Conservation (phyloP, 2,797 vertebrate species). For the Zenarchopterus dispar region DNA sequence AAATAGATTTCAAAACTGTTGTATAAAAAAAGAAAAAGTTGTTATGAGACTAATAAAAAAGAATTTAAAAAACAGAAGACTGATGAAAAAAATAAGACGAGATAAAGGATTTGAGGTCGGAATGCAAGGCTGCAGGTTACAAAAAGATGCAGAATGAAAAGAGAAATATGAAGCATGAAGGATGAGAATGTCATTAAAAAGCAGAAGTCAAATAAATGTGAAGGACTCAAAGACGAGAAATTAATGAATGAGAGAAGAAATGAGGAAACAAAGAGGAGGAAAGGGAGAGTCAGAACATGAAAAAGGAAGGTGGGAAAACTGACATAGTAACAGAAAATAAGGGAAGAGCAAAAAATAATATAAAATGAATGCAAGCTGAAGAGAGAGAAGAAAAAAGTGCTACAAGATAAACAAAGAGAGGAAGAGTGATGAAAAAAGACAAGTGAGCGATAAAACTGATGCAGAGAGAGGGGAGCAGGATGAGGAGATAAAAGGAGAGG, state of each 20-base stretch:
- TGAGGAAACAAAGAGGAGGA: not conserved
- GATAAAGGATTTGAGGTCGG: not conserved
- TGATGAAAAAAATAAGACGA: not conserved
- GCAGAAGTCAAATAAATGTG: too few relatives aligned
- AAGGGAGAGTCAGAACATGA: not conserved
- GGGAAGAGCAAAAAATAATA: not conserved
- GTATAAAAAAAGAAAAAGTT: too few relatives aligned
- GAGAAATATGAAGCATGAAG: too few relatives aligned
- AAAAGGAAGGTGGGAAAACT: too few relatives aligned
- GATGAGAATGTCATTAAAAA: too few relatives aligned
- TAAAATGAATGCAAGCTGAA: not conserved
- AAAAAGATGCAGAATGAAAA: too few relatives aligned
- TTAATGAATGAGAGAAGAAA: not conserved
- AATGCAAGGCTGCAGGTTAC: too few relatives aligned
- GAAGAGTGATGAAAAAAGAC: not conserved
- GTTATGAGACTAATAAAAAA: not conserved
- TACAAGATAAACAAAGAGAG: not conserved
- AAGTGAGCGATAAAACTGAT: slow-evolving; percentile 6
- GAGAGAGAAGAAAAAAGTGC: not conserved
- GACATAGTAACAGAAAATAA: not conserved
- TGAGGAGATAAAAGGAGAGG: slow-evolving; percentile 11
- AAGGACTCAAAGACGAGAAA: too few relatives aligned
- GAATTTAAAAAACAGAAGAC: not conserved
- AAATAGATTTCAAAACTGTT: not conserved
- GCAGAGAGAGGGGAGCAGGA: not conserved